Percentiles rank a stretch among this genome's conserved stretches.
Conservation (phyloP, 2,797 vertebrate species). For the Microcaecilia unicolor region DNA sequence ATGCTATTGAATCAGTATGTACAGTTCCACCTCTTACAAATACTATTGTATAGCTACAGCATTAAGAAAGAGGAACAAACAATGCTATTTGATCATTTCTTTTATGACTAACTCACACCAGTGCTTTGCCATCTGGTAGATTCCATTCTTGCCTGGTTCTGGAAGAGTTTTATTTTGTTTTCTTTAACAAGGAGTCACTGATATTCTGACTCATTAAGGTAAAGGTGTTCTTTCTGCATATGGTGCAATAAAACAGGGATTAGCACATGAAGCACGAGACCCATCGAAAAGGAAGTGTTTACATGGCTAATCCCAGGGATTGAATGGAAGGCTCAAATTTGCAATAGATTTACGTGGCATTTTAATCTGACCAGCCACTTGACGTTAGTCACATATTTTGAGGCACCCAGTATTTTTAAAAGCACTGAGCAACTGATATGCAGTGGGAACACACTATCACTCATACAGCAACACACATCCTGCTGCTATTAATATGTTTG, state of each 20-base stretch:
- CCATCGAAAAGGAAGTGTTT: neutral
- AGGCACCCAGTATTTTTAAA: neutral
- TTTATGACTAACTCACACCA: neutral
- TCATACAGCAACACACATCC: neutral
- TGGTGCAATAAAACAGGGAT: neutral
- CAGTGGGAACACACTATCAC: neutral
- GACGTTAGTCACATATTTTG: neutral
- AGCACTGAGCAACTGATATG: neutral
- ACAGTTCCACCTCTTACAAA: too few relatives aligned
- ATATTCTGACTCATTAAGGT: constrained; percentile 8
- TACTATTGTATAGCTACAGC: too few relatives aligned
- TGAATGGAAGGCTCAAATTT: neutral
- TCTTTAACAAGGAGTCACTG: neutral
- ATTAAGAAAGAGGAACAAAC: too few relatives aligned
- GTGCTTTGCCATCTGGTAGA: neutral
- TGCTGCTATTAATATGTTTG: neutral
- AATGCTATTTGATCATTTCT: too few relatives aligned
- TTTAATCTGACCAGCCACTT: neutral
- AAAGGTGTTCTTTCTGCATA: neutral
- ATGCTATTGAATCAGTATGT: too few relatives aligned
- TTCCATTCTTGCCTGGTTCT: neutral
- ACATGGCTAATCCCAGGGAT: neutral
- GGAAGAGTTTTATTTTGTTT: too few relatives aligned
- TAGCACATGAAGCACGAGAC: constrained; percentile 2
- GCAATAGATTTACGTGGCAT: neutral